Base-by-base conservation (phyloP, 2,888 invertebrate species). In the Lochmaea crataegi region DNA sequence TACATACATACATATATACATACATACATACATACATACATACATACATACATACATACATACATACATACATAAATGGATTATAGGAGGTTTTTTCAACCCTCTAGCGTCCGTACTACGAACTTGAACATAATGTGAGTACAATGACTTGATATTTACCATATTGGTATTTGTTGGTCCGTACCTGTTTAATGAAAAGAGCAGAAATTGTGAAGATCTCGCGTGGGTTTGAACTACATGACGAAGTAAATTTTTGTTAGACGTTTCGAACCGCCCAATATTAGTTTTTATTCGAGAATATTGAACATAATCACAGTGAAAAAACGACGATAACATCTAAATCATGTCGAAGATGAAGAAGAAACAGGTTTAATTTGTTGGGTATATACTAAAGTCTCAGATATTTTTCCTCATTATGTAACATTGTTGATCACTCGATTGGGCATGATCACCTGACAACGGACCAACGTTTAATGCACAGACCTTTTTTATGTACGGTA, bases 241-340 rank as follows among this genome's bases (percentile, higher is more conserved):
- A 75, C 75, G 71, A 73, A 63, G 67, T 65, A 70, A 65, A 75
- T 73, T 75, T 75, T 72, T 73, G 71, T 73, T 71, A 71, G 75
- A 75, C 72, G 12, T 63, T 71, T 71, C 69, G 72, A 75, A 71
- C 73, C 75, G 75, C 75, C 75, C 75, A 73, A 75, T 75, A 72
- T 70, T 75, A 72, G 75, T 75, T 75, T 72, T 73, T 72, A 73
- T 73, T 75, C 72, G 72, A 73, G 73, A 71, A 73, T 73, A 75
- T 75, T 73, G 72, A 73, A 75, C 75, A 73, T 73, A 75, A 75
- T 75, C 75, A 75, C 65, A 68, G 71, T 71, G 71, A 71, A 75
- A 70, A 68, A 64, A 71, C 18, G 51, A 65, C 68, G 75, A 75
- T 75, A 75, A 75, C 75, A 73, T 75, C 75, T 75, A 75, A 75